These are phyloP conservation scores for Mormyrus lacerda DNA, from an alignment of 2,113 vertebrate genomes.

Conservation along the genomic window DNA sequence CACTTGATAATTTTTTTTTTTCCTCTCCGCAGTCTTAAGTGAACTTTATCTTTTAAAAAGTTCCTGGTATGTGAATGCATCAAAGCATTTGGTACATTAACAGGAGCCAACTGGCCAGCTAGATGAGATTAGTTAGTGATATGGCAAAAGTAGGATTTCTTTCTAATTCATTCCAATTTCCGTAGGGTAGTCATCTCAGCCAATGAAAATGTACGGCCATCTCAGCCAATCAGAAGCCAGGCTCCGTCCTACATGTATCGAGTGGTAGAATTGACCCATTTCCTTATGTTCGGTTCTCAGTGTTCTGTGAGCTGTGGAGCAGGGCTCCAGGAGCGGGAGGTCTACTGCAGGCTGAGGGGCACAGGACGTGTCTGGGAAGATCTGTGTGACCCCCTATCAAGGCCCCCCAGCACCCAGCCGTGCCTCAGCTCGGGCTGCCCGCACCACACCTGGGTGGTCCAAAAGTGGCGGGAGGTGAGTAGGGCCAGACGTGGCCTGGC, in stretches of 20 bases:
- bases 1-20: constrained; percentile 36
- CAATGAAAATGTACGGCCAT: neutral
- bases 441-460: constrained; percentile 61
- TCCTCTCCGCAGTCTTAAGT: neutral
- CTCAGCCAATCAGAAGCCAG: neutral
- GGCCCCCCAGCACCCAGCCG: constrained; percentile 43
- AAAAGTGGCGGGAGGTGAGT: constrained; percentile 73
- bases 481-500: neutral
- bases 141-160: neutral
- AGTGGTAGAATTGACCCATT: neutral
- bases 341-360: constrained; percentile 72
- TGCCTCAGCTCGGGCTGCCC: constrained; percentile 64
- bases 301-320: constrained; percentile 81
- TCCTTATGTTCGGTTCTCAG: constrained; percentile 47
- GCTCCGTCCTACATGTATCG: neutral
- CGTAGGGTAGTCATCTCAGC: neutral
- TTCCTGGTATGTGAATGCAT: neutral
- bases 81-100: neutral
- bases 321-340: constrained; percentile 69
- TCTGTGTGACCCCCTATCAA: constrained; percentile 47
- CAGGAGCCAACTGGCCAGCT: neutral
- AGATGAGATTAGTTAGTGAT: neutral
- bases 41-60: neutral
- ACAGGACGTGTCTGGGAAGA: constrained; percentile 57
- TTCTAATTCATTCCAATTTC: neutral